A percentile compares a stretch with the other conserved stretches of the same genome.
Conservation (phyloP, 2,888 invertebrate genomes). For the Eledona agricola region DNA sequence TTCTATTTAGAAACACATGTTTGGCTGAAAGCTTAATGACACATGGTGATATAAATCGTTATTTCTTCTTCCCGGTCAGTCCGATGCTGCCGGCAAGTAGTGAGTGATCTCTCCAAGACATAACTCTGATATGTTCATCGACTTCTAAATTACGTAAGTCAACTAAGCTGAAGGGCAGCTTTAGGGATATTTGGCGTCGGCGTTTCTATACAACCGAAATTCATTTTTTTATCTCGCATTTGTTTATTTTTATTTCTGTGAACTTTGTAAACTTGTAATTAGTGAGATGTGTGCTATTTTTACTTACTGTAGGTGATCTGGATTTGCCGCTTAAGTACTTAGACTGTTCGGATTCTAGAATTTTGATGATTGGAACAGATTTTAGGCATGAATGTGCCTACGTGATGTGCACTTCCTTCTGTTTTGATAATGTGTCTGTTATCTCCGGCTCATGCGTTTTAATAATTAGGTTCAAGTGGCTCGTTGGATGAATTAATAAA, state of each 20-base stretch:
- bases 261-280: too few relatives aligned
- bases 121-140: constrained; percentile 25
- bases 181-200: too few relatives aligned
- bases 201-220: too few relatives aligned
- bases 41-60: constrained; percentile 31
- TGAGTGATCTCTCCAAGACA: constrained; percentile 11
- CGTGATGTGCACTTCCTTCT: constrained; percentile 31
- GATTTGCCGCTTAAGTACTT: too few relatives aligned
- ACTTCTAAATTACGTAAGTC: too few relatives aligned
- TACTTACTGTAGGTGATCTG: too few relatives aligned
- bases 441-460: constrained; percentile 15
- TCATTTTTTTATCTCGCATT: too few relatives aligned
- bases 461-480: constrained; percentile 16
- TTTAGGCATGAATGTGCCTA: constrained; percentile 14
- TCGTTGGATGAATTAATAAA: constrained; percentile 1
- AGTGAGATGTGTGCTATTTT: too few relatives aligned
- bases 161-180: too few relatives aligned
- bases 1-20: constrained; percentile 28
- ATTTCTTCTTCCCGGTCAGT: constrained; percentile 19
- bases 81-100: constrained; percentile 29
- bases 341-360: background rate
- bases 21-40: constrained; percentile 21
- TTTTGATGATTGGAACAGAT: constrained; percentile 27
- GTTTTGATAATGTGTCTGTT: constrained; percentile 16
- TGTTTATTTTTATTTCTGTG: constrained; percentile 2